Conservation (phyloP, 2,797 vertebrate genomes). For the Gila robusta region DNA sequence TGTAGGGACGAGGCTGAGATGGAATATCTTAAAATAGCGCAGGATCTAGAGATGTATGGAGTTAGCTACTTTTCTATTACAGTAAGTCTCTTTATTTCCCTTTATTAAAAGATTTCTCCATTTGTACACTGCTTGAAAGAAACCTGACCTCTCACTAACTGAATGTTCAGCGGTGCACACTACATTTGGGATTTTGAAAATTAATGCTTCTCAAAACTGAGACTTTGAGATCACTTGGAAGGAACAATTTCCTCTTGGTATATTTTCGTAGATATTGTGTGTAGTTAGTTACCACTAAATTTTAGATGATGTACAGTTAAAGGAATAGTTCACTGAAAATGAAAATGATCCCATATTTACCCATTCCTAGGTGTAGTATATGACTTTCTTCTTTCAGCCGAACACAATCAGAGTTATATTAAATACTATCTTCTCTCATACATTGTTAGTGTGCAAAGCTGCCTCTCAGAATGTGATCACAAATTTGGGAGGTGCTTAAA, state of each 20-base stretch:
- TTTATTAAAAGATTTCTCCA: not conserved
- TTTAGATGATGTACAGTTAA: not conserved
- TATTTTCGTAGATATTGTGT: not conserved
- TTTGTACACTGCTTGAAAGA: not conserved
- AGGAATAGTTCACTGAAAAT: no score
- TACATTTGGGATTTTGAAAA: not conserved
- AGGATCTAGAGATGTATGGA: constrained; percentile 94
- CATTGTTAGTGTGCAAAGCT: no score
- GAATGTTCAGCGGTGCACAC: not conserved
- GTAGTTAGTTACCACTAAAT: not conserved
- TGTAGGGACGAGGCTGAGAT: constrained; percentile 92
- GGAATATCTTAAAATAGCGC: constrained; percentile 94
- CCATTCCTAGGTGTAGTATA: not conserved
- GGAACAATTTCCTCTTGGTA: not conserved
- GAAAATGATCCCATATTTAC: not conserved
- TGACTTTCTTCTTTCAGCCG: not conserved
- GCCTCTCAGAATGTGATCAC: no score
- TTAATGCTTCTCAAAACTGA: not conserved
- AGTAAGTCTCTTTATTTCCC: constrained; percentile 77
- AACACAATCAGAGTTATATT: not conserved
- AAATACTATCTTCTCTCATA: no score
- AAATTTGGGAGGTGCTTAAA: no score
- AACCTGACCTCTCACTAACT: not conserved
- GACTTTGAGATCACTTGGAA: not conserved
- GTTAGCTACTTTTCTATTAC: constrained; percentile 93